Evolutionary conservation across 1,140 invertebrate species (phyloP).

Genomic region (Hormaphis cornu): DNA sequence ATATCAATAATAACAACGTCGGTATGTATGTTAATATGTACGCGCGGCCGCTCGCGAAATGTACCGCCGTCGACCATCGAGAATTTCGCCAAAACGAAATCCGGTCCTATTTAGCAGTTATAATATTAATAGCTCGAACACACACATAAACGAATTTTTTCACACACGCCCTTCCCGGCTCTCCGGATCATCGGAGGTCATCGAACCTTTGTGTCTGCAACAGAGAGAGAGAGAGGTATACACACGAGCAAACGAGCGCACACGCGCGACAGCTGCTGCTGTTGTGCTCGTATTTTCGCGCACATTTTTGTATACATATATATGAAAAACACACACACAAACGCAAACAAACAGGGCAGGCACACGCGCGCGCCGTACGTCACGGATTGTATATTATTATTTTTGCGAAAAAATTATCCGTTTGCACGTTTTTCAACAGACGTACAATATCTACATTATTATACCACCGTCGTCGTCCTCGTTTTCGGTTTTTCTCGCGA

Average conservation of each 20-base stretch:
- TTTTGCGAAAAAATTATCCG: not conserved
- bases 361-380: not conserved
- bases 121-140: too few relatives aligned
- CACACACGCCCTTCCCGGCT: not conserved
- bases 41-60: too few relatives aligned
- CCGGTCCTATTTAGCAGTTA: too few relatives aligned
- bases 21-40: too few relatives aligned
- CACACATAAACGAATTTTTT: not conserved
- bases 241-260: not conserved
- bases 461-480: not conserved
- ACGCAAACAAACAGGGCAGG: not conserved
- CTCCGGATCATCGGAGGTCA: slow-evolving; percentile 1
- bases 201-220: slow-evolving; percentile 18
- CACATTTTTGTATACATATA: not conserved
- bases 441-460: too few relatives aligned
- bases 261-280: not conserved
- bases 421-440: not conserved
- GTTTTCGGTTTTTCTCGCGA: too few relatives aligned
- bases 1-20: too few relatives aligned
- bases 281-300: not conserved
- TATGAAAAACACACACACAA: not conserved
- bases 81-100: too few relatives aligned
- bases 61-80: too few relatives aligned
- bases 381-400: not conserved
- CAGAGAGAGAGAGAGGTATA: too few relatives aligned